phyloP scores from a whole-genome alignment of 2,113 vertebrate species.

The Fregata magnificens region DNA sequence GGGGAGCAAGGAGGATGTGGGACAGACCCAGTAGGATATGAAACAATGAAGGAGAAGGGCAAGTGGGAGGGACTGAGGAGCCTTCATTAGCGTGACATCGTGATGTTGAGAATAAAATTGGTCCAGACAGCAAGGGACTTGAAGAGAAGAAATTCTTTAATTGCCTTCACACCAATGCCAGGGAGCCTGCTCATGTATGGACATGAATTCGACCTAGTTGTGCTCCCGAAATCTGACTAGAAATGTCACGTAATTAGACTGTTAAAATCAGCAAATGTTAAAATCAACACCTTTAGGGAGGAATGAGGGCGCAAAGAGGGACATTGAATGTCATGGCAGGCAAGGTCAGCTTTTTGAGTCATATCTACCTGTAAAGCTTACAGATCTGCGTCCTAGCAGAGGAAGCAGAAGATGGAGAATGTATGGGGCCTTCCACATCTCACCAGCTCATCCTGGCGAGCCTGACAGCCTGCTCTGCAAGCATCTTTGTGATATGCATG shows the following conservation, averaged over 20 bases:
- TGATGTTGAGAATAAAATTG: neutral
- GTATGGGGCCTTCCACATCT: neutral
- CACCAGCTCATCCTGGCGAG: neutral
- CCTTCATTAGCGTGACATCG: accelerated
- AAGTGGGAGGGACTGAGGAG: neutral
- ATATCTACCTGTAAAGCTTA: neutral
- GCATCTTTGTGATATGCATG: neutral
- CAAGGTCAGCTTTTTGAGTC: neutral
- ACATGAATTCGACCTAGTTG: neutral
- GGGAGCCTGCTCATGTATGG: neutral
- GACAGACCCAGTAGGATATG: neutral
- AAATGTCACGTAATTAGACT: neutral
- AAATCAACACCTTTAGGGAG: neutral
- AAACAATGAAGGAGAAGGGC: neutral
- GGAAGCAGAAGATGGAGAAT: neutral
- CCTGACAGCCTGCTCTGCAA: neutral
- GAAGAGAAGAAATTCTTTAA: neutral
- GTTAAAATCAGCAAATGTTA: neutral
- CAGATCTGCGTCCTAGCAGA: neutral
- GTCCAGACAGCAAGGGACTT: neutral
- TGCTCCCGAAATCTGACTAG: neutral
- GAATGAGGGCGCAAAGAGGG: neutral
- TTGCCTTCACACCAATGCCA: neutral
- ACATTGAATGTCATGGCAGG: neutral
- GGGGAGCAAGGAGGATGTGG: neutral